A percentile compares a stretch with the other conserved stretches of the same genome.
These are phyloP conservation scores for Prunella himalayana DNA, from an alignment of 2,113 vertebrate genomes.

Conservation along the genomic window DNA sequence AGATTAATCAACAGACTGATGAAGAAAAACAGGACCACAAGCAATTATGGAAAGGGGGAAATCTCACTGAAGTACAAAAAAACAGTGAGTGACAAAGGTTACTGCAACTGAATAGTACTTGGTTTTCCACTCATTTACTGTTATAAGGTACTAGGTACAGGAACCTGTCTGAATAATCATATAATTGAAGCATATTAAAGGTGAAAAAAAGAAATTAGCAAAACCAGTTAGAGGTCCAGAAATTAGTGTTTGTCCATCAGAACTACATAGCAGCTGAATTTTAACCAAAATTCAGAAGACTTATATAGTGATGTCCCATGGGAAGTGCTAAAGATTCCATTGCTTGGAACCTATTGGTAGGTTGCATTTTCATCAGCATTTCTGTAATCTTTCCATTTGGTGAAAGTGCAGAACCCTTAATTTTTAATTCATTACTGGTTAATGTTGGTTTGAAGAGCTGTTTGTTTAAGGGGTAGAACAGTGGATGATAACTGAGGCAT, in stretches of 20 bases:
- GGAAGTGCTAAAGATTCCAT: not conserved
- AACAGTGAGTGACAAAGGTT: not conserved
- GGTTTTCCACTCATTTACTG: not conserved
- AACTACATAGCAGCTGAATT: not conserved
- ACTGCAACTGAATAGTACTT: not conserved
- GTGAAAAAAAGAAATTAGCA: not conserved
- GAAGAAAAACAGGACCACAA: not conserved
- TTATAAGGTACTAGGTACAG: not conserved
- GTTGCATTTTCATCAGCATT: not conserved
- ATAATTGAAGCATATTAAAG: not conserved
- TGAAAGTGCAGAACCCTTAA: not conserved
- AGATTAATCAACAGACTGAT: not conserved
- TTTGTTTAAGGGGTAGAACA: not conserved
- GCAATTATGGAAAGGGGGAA: not conserved
- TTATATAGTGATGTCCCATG: not conserved
- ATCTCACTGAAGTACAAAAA: not conserved
- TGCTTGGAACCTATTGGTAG: not conserved
- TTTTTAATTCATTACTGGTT: not conserved
- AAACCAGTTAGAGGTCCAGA: not conserved
- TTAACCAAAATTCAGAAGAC: not conserved
- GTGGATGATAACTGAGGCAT: not conserved
- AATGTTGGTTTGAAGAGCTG: not conserved
- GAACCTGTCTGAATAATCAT: not conserved
- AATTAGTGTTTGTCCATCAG: not conserved
- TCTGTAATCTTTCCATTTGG: not conserved